These are phyloP conservation scores for Crenichthys baileyi DNA, from an alignment of 2,797 vertebrate species.

Conservation along the genomic window DNA sequence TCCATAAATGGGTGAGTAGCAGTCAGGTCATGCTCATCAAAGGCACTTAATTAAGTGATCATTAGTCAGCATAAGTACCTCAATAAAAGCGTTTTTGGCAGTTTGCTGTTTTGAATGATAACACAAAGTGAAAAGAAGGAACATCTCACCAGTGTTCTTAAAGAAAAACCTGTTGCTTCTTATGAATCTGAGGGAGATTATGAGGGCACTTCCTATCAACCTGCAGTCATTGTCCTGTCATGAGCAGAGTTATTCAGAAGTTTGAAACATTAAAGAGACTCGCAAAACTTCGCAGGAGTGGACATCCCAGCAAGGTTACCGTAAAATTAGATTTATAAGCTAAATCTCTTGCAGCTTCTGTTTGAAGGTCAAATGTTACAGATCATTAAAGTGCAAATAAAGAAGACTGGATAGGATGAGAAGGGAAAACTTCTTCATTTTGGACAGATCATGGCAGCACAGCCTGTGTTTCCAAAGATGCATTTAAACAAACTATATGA, in stretches of 20 bases:
- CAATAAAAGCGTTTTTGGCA: neutral
- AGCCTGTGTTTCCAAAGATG: neutral
- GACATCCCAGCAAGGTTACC: neutral
- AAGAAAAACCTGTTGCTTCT: neutral
- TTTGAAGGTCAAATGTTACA: neutral
- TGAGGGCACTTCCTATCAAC: neutral
- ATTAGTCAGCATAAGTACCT: neutral
- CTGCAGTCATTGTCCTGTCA: neutral
- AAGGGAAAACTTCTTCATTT: neutral
- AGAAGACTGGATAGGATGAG: neutral
- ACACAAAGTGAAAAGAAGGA: neutral
- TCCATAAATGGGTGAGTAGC: neutral
- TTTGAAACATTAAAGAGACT: neutral
- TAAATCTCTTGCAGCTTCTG: neutral
- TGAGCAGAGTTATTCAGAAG: neutral
- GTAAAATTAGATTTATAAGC: neutral
- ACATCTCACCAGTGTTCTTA: neutral
- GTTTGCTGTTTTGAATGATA: neutral
- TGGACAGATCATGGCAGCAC: neutral
- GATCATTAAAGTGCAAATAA: neutral
- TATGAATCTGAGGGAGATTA: neutral
- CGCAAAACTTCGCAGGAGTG: neutral
- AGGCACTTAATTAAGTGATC: constrained; percentile 6
- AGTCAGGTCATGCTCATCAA: constrained; percentile 7
- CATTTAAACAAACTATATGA: neutral